Evolutionary conservation across 2,797 vertebrate genomes (phyloP).

Genomic region (Apogon hyalosoma): DNA sequence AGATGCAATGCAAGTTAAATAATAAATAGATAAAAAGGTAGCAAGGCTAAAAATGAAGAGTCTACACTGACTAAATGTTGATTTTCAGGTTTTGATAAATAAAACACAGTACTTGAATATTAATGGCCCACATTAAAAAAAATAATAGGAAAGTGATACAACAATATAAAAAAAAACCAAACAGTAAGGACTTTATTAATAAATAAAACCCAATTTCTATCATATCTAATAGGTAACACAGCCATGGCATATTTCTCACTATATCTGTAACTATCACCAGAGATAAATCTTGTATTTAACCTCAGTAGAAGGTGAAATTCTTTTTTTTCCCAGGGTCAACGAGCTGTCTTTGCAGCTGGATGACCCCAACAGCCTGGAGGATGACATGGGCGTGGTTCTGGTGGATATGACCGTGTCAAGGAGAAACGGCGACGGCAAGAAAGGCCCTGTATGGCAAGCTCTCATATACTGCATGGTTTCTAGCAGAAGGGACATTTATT

Average conservation of each 20-base stretch:
- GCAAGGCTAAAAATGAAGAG: too few relatives aligned
- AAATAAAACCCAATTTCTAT: too few relatives aligned
- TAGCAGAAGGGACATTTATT: background rate
- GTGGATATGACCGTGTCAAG: slow-evolving; percentile 89
- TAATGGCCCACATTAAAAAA: too few relatives aligned
- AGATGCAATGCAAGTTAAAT: too few relatives aligned
- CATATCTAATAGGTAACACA: too few relatives aligned
- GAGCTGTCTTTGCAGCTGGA: slow-evolving; percentile 87
- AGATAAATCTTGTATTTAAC: background rate
- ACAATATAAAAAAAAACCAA: too few relatives aligned
- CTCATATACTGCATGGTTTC: slow-evolving; percentile 39
- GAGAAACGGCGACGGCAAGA: slow-evolving; percentile 87
- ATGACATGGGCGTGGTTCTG: slow-evolving; percentile 94
- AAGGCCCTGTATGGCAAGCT: slow-evolving; percentile 68
- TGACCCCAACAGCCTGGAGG: slow-evolving; percentile 95
- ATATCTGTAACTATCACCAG: background rate
- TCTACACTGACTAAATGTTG: too few relatives aligned
- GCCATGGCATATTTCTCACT: background rate
- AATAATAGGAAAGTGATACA: too few relatives aligned
- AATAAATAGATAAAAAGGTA: too few relatives aligned
- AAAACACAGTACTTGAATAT: too few relatives aligned
- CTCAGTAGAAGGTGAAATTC: slow-evolving; percentile 1
- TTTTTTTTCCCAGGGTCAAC: slow-evolving; percentile 75
- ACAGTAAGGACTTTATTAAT: too few relatives aligned
- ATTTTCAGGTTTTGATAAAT: too few relatives aligned